These are phyloP conservation scores for Cyrtodaria siliqua DNA, from an alignment of 2,888 invertebrate genomes.

Conservation along the genomic window DNA sequence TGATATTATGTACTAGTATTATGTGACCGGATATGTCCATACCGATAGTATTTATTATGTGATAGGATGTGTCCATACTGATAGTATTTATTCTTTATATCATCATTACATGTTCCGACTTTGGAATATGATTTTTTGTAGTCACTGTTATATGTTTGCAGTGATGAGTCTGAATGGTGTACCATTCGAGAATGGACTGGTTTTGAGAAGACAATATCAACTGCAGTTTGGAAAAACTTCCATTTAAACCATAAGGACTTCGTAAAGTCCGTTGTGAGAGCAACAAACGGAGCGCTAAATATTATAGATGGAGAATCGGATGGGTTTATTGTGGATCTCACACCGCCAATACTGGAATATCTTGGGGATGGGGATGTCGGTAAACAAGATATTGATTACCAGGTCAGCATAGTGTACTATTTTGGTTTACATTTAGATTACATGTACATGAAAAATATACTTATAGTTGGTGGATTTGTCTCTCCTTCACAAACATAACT, in stretches of 20 bases:
- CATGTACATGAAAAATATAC: too few species aligned
- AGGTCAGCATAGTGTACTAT: constrained; percentile 65
- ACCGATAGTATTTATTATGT: too few species aligned
- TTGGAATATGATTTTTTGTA: too few species aligned
- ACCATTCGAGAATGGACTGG: constrained; percentile 57
- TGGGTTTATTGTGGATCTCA: constrained; percentile 75
- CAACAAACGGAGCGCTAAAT: constrained; percentile 74
- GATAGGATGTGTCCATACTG: too few species aligned
- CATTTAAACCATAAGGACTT: constrained; percentile 72
- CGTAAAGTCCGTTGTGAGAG: constrained; percentile 63
- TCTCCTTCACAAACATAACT: too few species aligned
- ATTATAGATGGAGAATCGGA: constrained; percentile 49
- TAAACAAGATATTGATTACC: constrained; percentile 63
- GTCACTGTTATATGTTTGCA: too few species aligned
- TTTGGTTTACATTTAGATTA: too few species aligned
- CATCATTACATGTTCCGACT: too few species aligned
- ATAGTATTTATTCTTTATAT: too few species aligned
- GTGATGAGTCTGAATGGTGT: constrained; percentile 36
- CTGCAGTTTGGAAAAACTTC: constrained; percentile 72
- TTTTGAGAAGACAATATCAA: constrained; percentile 42
- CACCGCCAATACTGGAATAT: constrained; percentile 64
- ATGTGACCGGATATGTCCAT: too few species aligned
- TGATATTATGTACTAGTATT: too few species aligned
- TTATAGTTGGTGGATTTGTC: too few species aligned
- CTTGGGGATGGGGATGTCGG: constrained; percentile 66